Percentiles rank a stretch among this genome's conserved stretches.
Conservation (phyloP, 1,140 invertebrate genomes). For the Magallana angulata region DNA sequence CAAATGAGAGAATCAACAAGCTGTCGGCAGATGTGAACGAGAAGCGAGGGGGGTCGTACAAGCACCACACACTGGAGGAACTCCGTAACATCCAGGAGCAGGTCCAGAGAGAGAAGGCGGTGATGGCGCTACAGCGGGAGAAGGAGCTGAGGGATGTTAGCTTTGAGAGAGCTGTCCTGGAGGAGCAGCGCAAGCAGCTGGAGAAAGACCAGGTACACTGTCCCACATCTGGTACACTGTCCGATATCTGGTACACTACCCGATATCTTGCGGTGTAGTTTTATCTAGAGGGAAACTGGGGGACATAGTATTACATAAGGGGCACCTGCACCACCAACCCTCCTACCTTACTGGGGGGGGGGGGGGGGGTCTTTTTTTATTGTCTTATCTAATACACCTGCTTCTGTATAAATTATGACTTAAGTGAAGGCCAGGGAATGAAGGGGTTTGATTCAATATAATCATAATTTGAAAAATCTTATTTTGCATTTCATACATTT, state of each 20-base stretch:
- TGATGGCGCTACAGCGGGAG: constrained; percentile 67
- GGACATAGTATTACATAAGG: no score
- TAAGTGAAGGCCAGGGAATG: no score
- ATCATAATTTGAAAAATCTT: no score
- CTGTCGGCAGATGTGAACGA: constrained; percentile 71
- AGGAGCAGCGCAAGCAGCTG: constrained; percentile 61
- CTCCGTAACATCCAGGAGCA: constrained; percentile 72
- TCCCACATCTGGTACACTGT: constrained; percentile 39
- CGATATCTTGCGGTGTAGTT: not conserved
- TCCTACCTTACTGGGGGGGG: no score
- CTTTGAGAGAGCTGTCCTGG: constrained; percentile 61
- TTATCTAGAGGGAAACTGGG: no score
- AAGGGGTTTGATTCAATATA: no score
- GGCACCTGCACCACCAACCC: no score
- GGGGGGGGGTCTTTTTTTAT: no score
- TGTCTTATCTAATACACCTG: no score
- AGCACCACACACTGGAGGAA: constrained; percentile 70
- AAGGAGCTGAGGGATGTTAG: constrained; percentile 61
- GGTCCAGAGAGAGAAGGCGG: constrained; percentile 53
- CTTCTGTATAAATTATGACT: no score
- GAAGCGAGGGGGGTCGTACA: constrained; percentile 64
- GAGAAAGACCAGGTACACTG: constrained; percentile 67
- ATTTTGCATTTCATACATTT: no score
- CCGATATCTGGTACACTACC: constrained; percentile 44
- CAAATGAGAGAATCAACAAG: constrained; percentile 73